Base-by-base conservation (phyloP, 1,140 invertebrate species). In the Megalonaias nervosa region DNA sequence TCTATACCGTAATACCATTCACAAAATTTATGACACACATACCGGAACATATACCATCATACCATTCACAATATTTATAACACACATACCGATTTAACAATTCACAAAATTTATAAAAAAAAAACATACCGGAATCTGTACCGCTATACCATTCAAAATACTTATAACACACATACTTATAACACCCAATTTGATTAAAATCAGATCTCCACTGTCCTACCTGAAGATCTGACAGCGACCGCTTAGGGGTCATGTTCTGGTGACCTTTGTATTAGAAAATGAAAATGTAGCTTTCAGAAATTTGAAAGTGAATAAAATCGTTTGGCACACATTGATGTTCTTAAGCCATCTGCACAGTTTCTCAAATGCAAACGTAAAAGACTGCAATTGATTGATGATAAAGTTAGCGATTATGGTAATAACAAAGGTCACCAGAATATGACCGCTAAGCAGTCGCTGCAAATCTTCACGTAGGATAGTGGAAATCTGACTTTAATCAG, bases 1-100 rank as follows among this genome's bases (percentile, higher is more conserved):
- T 31, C 26, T 31, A 31, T 31, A 31, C 26, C 26, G 4, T 31
- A 3, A 31, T 31, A 31, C 26, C 83, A 83, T 78, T 19, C 74
- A 74, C 14, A 48, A 58, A 59, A 74, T 26, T 1, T 67, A 31
- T 67, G 68, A n/a, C 23, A 62, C 55, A 74, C 31, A 9, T 67
- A 38, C 31, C 0, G 26, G 16, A n/a, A 26, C 6, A 2, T 16
- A 67, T n/a, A 16, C 16, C 26, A 21, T 67, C 17, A 2, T 67
- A 5, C 1, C 21, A 17, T 19, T 19, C 60, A 57, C 3, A 66
- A 61, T 26, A 79, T 56, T 68, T 58, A 14, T 67, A 74, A n/a
- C 23, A 62, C 55, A 74, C 66, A 12, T 67, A 38, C 31, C 26
- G 16, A 58, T 16, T 15, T 26, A 21, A 31, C 57, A 64, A 23